Conservation (phyloP, 2,888 invertebrate species). For the Criorhina ranunculi region DNA sequence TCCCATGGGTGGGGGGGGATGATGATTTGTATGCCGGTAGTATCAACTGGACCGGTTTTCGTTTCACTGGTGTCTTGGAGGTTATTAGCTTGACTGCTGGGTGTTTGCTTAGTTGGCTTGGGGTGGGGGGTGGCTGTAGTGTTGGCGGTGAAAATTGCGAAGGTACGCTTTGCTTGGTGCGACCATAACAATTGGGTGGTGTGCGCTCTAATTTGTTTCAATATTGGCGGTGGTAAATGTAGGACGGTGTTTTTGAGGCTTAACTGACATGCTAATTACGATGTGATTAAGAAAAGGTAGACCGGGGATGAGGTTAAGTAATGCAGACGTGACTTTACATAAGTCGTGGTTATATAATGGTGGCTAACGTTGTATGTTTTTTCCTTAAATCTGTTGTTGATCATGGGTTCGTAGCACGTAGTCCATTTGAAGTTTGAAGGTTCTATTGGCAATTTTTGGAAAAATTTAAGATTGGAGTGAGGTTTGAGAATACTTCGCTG, state of each 20-base stretch:
- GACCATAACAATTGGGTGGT: conserved; percentile 45
- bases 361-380: too few relatives aligned
- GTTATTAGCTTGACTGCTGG: conserved; percentile 66
- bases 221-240: conserved; percentile 38
- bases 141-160: conserved; percentile 37
- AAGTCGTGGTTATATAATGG: too few relatives aligned
- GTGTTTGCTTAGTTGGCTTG: conserved; percentile 36
- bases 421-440: too few relatives aligned
- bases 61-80: conserved; percentile 53
- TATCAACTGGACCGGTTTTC: conserved; percentile 68
- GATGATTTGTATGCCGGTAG: conserved; percentile 59
- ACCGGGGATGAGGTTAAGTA: background rate
- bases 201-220: conserved; percentile 59
- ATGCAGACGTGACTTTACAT: background rate
- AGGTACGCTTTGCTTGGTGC: conserved; percentile 10
- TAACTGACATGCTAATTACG: conserved; percentile 22
- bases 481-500: too few relatives aligned
- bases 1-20: too few relatives aligned
- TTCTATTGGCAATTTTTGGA: too few relatives aligned
- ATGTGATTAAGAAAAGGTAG: conserved; percentile 14
- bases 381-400: too few relatives aligned
- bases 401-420: too few relatives aligned
- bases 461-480: too few relatives aligned
- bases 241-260: conserved; percentile 15
- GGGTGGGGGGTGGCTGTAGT: background rate